These are phyloP conservation scores for Phrixothrix hirtus DNA, from an alignment of 2,888 invertebrate genomes.

Conservation along the genomic window DNA sequence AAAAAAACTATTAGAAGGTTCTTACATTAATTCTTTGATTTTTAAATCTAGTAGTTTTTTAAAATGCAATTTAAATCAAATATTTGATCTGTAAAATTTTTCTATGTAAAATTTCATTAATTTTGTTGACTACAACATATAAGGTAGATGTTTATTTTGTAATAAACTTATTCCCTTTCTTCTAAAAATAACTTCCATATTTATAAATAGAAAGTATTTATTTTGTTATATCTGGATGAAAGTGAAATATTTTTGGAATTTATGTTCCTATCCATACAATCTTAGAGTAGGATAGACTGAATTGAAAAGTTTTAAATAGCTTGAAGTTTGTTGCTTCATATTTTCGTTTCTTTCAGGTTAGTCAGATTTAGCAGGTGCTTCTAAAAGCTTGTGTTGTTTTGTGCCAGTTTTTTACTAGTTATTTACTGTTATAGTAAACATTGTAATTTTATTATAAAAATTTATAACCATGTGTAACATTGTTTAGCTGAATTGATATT, in stretches of 20 bases:
- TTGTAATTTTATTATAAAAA: neutral
- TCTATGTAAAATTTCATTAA: too few relatives aligned
- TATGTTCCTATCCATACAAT: slow-evolving; percentile 28
- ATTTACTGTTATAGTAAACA: slow-evolving; percentile 6
- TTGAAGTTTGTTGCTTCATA: slow-evolving; percentile 29
- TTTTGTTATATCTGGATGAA: too few relatives aligned
- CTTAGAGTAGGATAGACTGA: slow-evolving; percentile 38
- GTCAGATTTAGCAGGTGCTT: slow-evolving; percentile 14
- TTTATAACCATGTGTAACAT: neutral
- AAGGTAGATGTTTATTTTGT: too few relatives aligned
- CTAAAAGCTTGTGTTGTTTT: slow-evolving; percentile 9
- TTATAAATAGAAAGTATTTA: too few relatives aligned
- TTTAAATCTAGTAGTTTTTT: neutral
- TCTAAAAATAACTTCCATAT: slow-evolving; percentile 7
- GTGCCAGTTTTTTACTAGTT: slow-evolving; percentile 4
- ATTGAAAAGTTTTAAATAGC: slow-evolving; percentile 40
- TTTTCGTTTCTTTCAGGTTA: slow-evolving; percentile 23
- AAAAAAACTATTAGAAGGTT: too few relatives aligned
- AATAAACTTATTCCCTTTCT: too few relatives aligned
- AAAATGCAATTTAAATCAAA: neutral
- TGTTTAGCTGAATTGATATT: slow-evolving; percentile 1
- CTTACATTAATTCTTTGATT: neutral
- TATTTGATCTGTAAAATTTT: too few relatives aligned
- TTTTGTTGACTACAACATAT: too few relatives aligned
- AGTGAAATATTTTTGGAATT: slow-evolving; percentile 31